Base-by-base conservation (phyloP, 2,888 invertebrate species). In the Leucophenga maculata region DNA sequence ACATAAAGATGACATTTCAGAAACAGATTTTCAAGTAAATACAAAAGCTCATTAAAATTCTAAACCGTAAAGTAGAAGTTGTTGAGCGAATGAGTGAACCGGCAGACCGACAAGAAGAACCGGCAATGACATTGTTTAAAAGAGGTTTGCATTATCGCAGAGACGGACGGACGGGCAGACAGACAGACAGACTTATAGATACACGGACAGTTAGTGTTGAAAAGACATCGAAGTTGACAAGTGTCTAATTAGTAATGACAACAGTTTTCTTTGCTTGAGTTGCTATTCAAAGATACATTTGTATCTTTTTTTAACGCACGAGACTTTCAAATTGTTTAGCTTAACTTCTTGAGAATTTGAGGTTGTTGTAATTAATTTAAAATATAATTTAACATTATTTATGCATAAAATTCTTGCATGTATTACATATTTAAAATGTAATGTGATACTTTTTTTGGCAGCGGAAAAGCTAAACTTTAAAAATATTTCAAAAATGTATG, bases 21-120 rank as follows among this genome's bases (percentile, higher is more conserved):
- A 82, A 68, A 77, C 32, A 32, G 62, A 64, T 64, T 64, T 64
- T 64, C 62, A 73, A 64, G 65, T 69, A n/a, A 48, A n/a, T 48
- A 77, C 76, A 75, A 84, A 84, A 81, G 84, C 80, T 81, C 84
- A 81, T 81, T 81, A 84, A 81, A 81, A 81, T 81, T 81, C 80
- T 84, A 76, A 84, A 84, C 84, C 70, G 74, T 77, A 84, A 80
- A 82, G 79, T 16, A 75, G 77, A 78, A 81, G 46, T 50, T 26
- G 26, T n/a, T n/a, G 16, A 39, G 18, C 4, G n/a, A 60, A 60
- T 32, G 31, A 60, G n/a, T n/a, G 16, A 60, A 44, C 31, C 26
- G 31, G 6, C 20, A 54, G 22, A 55, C 20, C 8, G 14, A n/a
- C n/a, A n/a, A n/a, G n/a, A 14, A 22, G 22, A 55, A 55, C 55